These are phyloP conservation scores for Felis catus DNA, from an alignment of 2,113 vertebrate species.

Conservation along the genomic window F.catus_Fca126_mat1.0 CM031417.1:95222501-95223000, in stretches of 20 bases:
- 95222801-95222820: neutral
- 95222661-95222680: neutral
- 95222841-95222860: neutral
- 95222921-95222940: neutral
- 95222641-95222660: neutral
- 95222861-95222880: neutral
- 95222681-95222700: neutral
- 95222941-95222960: neutral
- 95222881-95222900: neutral
- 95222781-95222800: neutral
- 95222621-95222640: neutral
- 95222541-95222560: neutral
- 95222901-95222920: neutral
- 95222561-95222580: neutral
- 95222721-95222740: neutral
- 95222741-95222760: neutral
- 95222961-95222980: neutral
- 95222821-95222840: neutral
- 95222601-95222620: neutral
- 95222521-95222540: neutral
- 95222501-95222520: neutral
- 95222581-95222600: neutral
- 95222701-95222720: neutral
- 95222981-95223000: neutral
- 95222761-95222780: neutral